Evolutionary conservation across 1,140 invertebrate genomes (phyloP), one percentile per base, ranked within the genome.

Genomic region (Procambarus virginalis): DNA sequence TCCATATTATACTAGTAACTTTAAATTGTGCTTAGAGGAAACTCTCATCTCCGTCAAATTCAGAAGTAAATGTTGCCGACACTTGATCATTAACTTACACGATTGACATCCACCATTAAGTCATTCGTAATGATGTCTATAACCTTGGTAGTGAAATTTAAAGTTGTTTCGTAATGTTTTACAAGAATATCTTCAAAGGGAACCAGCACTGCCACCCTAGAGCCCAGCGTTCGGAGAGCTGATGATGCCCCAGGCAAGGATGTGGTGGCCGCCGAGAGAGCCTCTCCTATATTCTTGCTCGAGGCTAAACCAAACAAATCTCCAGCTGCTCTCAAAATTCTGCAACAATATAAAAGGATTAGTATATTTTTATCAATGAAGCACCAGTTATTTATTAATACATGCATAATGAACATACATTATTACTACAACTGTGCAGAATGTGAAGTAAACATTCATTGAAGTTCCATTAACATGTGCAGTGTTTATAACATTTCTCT

Each of bases 31-130:
- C 34, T 34, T 34, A 34, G 34, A 34, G 34, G 34, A 34, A 34
- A 34, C 34, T 0, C 34, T 34, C 34, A 34, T 34, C 34, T 34
- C 51, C 8, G 5, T 68, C 4, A 68, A 68, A 68, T 68, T 17
- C 5, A 20, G 17, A 68, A 68, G 20, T 20, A 3, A n/a, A 17
- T 68, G 64, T 68, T 17, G 14, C 20, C 1, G 4, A 20, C 3
- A 73, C 6, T 6, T 73, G n/a, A 22, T 34, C 6, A 22, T 73
- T 9, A 22, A 45, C 88, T 89, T 75, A 89, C 88, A 70, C 88
- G 70, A 76, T 89, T 89, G 3, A 89, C 81, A 46, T 89, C 88
- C 22, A 89, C 82, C 75, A 79, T n/a, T 22, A 84, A 49, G 49
- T 79, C 58, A 12, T 86, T 49, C 75, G 2, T 84, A 48, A 86